Evolutionary conservation across 2,888 invertebrate genomes (phyloP).

Genomic region (Cerastis leucographa): DNA sequence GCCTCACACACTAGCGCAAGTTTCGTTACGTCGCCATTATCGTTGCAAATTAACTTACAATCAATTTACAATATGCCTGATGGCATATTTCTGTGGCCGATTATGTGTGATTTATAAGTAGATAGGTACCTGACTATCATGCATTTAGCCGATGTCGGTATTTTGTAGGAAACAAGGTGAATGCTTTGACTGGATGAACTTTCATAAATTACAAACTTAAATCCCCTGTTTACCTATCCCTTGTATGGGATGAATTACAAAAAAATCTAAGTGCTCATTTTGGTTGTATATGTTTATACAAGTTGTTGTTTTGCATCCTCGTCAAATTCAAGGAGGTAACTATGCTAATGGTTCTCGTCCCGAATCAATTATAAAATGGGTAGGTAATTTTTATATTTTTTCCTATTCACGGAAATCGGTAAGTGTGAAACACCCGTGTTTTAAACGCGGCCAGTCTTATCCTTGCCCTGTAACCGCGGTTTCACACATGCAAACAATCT

Average conservation of each 20-base stretch:
- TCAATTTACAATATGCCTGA: slow-evolving; percentile 36
- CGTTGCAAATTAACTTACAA: slow-evolving; percentile 40
- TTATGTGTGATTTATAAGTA: slow-evolving; percentile 37
- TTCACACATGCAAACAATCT: no score
- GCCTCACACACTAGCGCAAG: slow-evolving; percentile 7
- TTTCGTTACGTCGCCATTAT: slow-evolving; percentile 36
- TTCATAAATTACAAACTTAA: not conserved
- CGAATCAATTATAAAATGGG: no score
- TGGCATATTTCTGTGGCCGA: slow-evolving; percentile 8
- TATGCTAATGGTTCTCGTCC: no score
- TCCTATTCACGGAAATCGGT: no score
- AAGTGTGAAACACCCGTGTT: no score
- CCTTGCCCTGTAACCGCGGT: no score
- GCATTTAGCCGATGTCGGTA: not conserved
- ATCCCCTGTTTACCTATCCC: not conserved
- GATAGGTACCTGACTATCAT: slow-evolving; percentile 1
- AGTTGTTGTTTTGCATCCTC: no score
- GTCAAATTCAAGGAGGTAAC: no score
- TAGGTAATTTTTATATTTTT: no score
- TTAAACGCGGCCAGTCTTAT: no score
- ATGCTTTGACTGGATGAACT: not conserved
- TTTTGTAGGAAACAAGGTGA: not conserved
- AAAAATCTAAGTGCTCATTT: not conserved
- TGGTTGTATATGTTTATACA: no score
- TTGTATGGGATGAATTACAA: not conserved